Evolutionary conservation across 1,140 invertebrate species (phyloP), one percentile per base, ranked within the genome.

Genomic region (Metaphire vulgaris): DNA sequence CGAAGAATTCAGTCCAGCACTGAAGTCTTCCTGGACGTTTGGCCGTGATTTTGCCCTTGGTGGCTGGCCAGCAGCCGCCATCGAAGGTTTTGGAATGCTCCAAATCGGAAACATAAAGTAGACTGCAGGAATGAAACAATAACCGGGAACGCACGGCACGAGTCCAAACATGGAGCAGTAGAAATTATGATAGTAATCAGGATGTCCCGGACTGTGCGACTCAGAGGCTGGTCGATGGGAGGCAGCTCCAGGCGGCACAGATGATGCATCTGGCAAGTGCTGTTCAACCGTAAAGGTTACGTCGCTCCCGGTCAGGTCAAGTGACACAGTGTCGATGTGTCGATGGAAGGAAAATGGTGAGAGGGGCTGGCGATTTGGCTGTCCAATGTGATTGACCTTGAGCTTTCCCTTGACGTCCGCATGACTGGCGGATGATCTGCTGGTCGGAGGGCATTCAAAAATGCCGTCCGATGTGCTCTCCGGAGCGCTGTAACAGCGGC

Each of bases 301-400:
- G 76, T 85, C 83, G n/a, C 80, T 81, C 28, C 82, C 83, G 1
- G 84, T 85, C 73, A 85, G 76, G 76, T 85, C 83, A 32, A 85
- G 80, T 76, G 82, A 85, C 2, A 85, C 83, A 75, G 80, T 80
- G 72, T 85, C 81, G 1, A 78, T 33, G 33, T 77, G 81, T 1
- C 76, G 69, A 1, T 77, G 72, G 15, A 78, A 67, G n/a, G n/a
- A n/a, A n/a, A n/a, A n/a, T 28, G 74, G 30, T 31, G 76, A 34
- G 28, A 74, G 30, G 1, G 64, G 65, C 2, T 26, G n/a, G 31
- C 67, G n/a, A 26, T 69, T 6, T 31, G 67, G 67, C 67, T 69
- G 67, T 2, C 67, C 67, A 26, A 31, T 69, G n/a, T 31, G n/a
- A n/a, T n/a, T 6, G 6, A 21, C 64, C 67, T 33, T 33, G 67